Conservation (phyloP, 2,797 vertebrate species). For the Xenentodon cancila region DNA sequence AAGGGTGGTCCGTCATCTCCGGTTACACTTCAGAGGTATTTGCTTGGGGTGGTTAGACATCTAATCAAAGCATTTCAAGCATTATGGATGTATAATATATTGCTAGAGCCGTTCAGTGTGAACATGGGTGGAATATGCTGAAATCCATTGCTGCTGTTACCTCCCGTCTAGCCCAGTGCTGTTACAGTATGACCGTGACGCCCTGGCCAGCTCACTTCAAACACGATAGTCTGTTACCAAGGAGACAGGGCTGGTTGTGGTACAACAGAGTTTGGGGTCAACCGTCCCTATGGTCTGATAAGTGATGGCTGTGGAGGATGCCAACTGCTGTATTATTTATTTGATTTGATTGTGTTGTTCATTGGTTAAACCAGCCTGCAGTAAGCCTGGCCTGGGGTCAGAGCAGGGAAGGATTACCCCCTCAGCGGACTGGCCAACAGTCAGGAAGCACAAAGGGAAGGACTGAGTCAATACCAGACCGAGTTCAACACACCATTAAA, state of each 20-base stretch:
- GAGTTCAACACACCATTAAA: conserved; percentile 69
- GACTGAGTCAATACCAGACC: conserved; percentile 72
- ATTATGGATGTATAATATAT: conserved; percentile 50
- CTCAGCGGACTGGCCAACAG: conserved; percentile 73
- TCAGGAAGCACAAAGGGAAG: conserved; percentile 66
- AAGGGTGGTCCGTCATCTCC: conserved; percentile 76
- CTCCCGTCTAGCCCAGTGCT: conserved; percentile 31
- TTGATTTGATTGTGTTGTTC: conserved; percentile 77
- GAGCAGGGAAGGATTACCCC: conserved; percentile 75
- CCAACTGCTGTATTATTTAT: conserved; percentile 77
- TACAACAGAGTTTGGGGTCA: conserved; percentile 80
- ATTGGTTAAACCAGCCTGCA: conserved; percentile 73
- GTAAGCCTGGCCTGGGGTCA: conserved; percentile 79
- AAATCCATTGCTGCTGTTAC: conserved; percentile 55
- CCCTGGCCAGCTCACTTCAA: conserved; percentile 75
- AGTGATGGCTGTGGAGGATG: conserved; percentile 82
- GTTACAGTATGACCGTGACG: conserved; percentile 67
- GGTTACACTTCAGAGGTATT: conserved; percentile 74
- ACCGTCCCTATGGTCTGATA: conserved; percentile 76
- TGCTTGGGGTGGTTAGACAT: conserved; percentile 57
- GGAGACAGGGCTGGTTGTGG: conserved; percentile 77
- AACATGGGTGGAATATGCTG: conserved; percentile 37
- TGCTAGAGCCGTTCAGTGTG: conserved; percentile 32
- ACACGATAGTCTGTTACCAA: conserved; percentile 82
- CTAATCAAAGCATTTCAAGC: conserved; percentile 65